Base-by-base conservation (phyloP, 2,113 vertebrate species). In the Ceyx melanurus region DNA sequence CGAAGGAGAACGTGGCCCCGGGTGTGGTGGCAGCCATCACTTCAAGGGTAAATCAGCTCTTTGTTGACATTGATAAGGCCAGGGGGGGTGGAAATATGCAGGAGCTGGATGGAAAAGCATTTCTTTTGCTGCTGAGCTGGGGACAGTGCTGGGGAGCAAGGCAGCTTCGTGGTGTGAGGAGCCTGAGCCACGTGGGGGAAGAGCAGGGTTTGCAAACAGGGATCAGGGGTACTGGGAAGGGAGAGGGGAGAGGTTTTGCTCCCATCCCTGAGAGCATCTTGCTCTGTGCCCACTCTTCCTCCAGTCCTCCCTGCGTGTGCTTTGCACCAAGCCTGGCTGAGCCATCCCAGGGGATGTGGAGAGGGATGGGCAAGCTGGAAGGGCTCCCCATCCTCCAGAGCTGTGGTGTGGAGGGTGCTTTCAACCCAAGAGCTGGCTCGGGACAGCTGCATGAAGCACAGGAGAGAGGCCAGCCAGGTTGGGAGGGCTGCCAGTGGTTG, bases 21-120 rank as follows among this genome's bases (percentile, higher is more conserved):
- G 95, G 81, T 95, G 92, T 90, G 93, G 96, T 79, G 73, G 92
- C 86, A 83, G 90, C 37, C 95, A 86, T 93, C 96, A 96, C 86
- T 97, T 96, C 90, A 93, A 93, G 96, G 95, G 96, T 97, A 96
- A 97, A 97, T 93, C 76, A 82, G 75, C 71, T 58, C 88, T 95
- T 90, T 85, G 33, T 84, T 96, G 89, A 46, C 6, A 1, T 70
- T 62, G 62, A 56, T 22, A 43, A 26, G 42, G 54, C 17, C 18
- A 37, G 29, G 25, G 16, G 48, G 16, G 37, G 37, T 37, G 51
- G 16, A 28, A 22, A 66, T 6, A 5, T 0, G 11, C 3, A 3
- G 61, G 66, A 46, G 28, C 19, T 15, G 15, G 48, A 4, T 26
- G 35, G 75, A 46, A 23, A 60, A 58, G 20, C 5, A 9, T 6